These are phyloP conservation scores for Spizaetus ornatus DNA, from an alignment of 2,113 vertebrate genomes.

Conservation along the genomic window DNA sequence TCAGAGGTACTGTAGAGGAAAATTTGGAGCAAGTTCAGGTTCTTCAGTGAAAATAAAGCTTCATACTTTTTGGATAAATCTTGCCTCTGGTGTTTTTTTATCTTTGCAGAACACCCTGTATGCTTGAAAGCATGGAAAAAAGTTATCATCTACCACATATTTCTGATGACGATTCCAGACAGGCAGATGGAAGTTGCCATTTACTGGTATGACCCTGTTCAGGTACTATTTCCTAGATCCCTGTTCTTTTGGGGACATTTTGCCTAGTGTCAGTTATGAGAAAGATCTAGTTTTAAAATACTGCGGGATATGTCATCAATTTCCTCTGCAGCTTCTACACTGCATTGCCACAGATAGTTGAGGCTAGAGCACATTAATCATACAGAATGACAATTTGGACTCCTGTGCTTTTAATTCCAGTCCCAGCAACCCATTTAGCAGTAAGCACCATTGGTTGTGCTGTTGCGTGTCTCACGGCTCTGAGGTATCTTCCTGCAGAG, in stretches of 20 bases:
- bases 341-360: not conserved
- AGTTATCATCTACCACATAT: not conserved
- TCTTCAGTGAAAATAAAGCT: not conserved
- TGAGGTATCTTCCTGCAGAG: not conserved
- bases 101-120: not conserved
- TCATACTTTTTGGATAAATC: not conserved
- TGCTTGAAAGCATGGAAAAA: not conserved
- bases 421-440: not conserved
- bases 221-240: not conserved
- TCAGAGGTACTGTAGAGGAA: not conserved
- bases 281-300: not conserved
- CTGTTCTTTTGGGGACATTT: not conserved
- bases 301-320: not conserved
- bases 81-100: not conserved
- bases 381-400: not conserved
- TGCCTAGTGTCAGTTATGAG: not conserved
- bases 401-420: not conserved
- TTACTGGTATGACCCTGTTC: not conserved
- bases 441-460: not conserved
- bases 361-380: not conserved
- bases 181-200: not conserved
- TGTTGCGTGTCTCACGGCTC: not conserved
- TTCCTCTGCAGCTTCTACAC: not conserved
- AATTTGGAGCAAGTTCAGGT: not conserved
- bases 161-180: not conserved